Base-by-base conservation (phyloP, 2,113 vertebrate species). In the human (Homo sapiens) region DNA sequence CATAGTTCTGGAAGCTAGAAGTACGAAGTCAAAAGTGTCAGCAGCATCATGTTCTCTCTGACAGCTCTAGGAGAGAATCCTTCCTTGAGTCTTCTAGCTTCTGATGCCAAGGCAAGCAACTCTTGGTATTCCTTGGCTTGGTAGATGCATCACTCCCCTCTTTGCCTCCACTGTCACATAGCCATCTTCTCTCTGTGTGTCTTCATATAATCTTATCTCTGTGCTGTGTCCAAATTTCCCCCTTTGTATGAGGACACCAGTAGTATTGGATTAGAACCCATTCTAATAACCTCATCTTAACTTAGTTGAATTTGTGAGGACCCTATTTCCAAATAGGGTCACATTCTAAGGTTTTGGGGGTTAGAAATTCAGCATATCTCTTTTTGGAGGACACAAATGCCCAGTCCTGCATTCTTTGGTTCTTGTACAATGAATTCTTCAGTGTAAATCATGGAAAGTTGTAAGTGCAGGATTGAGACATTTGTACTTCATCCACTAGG, bases 101-200 rank as follows among this genome's bases (percentile, higher is more conserved):
- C 35, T 17, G 22, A 16, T 9, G n/a, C 48, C 84, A 45, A 43
- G n/a, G 20, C 17, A 18, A 50, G 66, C 32, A 50, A 3, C 6
- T 35, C 40, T n/a, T 5, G 52, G 18, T 30, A 5, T 6, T 9
- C 45, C 48, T 30, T 45, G n/a, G 45, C 50, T 88, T 16, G 22
- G 25, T 8, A 57, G n/a, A 13, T 7, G 0, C 13, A 0, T 40
- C 0, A 8, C 6, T 57, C 43, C 13, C 11, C 3, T 45, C 20
- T 80, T 72, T 10, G 55, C 14, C 68, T 89, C 40, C 18, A 16
- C 30, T 17, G 1, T 9, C 22, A 14, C 16, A 0, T 0, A 27
- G 38, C 17, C 32, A 1, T 81, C 22, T 76, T 68, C 68, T 57
- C 43, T 43, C 32, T 4, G 3, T 43, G 66, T 22, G 22, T 57